These are phyloP conservation scores for Porites australiensis DNA, from an alignment of 64 coral and sea anemone species.

Conservation along the genomic window DNA sequence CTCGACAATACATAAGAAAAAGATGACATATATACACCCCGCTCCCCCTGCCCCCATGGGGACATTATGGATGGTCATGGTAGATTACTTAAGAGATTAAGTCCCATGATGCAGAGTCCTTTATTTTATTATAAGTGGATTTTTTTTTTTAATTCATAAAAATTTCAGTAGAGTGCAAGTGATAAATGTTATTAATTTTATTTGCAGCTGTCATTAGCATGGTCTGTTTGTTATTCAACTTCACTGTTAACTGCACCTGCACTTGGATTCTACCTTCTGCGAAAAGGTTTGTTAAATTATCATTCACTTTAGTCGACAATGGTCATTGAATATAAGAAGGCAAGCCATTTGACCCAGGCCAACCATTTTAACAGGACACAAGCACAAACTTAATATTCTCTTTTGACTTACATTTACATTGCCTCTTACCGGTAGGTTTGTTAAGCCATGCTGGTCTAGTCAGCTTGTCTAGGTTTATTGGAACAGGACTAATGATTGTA, in stretches of 20 bases:
- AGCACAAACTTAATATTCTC: background rate
- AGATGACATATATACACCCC: too few relatives aligned
- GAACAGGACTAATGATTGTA: constrained; percentile 40
- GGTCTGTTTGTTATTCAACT: constrained; percentile 77
- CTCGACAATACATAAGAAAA: too few relatives aligned
- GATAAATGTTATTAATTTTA: background rate
- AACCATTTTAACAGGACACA: too few relatives aligned
- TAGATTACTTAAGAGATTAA: too few relatives aligned
- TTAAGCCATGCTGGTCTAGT: constrained; percentile 55
- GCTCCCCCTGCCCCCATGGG: too few relatives aligned
- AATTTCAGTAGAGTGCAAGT: too few relatives aligned
- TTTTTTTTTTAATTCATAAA: too few relatives aligned
- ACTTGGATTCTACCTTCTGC: constrained; percentile 60
- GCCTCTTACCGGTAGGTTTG: constrained; percentile 40
- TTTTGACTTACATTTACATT: background rate
- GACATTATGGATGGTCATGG: too few relatives aligned
- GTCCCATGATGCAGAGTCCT: too few relatives aligned
- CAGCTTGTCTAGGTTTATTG: constrained; percentile 62
- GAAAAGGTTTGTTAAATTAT: constrained; percentile 47
- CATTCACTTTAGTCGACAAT: background rate
- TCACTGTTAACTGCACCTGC: constrained; percentile 61
- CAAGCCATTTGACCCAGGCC: too few relatives aligned
- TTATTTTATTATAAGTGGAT: too few relatives aligned
- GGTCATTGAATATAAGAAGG: background rate
- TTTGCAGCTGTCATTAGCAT: constrained; percentile 71